Evolutionary conservation across 2,797 vertebrate species (phyloP).

Genomic region (Vespertilio murinus): DNA sequence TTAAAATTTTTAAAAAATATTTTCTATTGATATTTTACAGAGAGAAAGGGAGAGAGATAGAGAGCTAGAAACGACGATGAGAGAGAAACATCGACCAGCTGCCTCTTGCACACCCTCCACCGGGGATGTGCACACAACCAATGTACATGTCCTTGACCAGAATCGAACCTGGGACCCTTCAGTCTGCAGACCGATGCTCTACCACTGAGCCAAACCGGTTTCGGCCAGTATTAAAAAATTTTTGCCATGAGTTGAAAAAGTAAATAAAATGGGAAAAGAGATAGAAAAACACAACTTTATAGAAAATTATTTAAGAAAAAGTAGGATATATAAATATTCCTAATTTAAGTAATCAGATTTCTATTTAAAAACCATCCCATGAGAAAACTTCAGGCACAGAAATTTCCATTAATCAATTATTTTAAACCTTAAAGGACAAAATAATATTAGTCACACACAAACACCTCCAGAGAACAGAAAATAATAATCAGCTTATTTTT

Average conservation of each 20-base stretch:
- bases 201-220: too few species aligned
- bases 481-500: background rate
- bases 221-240: background rate
- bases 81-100: too few species aligned
- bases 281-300: background rate
- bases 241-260: background rate
- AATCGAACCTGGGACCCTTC: too few species aligned
- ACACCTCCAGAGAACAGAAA: conserved; percentile 4
- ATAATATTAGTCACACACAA: background rate
- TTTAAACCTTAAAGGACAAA: background rate
- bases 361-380: background rate
- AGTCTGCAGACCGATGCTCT: too few species aligned
- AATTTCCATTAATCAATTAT: background rate
- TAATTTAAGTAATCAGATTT: background rate
- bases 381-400: background rate
- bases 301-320: background rate
- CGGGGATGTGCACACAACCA: too few species aligned
- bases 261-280: background rate
- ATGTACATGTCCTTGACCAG: too few species aligned
- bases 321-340: background rate
- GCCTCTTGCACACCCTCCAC: too few species aligned
- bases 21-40: too few species aligned
- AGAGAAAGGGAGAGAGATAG: too few species aligned
- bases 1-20: too few species aligned
- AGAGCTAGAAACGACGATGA: too few species aligned